Evolutionary conservation across 2,888 invertebrate species (phyloP).

Genomic region (Operophtera brumata): DNA sequence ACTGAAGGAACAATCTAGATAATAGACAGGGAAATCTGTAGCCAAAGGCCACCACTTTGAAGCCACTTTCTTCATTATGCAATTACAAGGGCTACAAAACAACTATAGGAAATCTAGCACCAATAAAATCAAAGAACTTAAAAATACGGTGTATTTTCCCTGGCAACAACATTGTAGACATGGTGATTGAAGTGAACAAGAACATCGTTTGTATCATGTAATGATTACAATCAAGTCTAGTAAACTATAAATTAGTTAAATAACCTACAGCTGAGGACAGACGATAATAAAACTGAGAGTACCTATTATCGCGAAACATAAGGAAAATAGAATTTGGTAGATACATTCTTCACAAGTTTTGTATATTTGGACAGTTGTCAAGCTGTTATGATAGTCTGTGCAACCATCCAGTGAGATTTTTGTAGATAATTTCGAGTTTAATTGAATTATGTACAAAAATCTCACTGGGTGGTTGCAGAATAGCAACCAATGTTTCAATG

Average conservation of each 20-base stretch:
- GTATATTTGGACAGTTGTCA: constrained; percentile 11
- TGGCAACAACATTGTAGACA: constrained; percentile 14
- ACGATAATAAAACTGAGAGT: constrained; percentile 1
- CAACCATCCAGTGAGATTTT: too few species aligned
- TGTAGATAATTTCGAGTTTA: too few species aligned
- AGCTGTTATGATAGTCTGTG: constrained; percentile 1
- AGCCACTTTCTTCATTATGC: too few species aligned
- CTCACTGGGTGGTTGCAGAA: constrained; percentile 10
- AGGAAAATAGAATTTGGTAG: not conserved
- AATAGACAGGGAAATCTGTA: too few species aligned
- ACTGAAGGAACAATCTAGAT: too few species aligned
- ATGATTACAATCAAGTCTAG: not conserved
- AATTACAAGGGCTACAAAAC: too few species aligned
- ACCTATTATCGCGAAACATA: not conserved
- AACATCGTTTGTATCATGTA: constrained; percentile 3
- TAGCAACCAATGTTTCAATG: too few species aligned
- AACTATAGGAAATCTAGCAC: too few species aligned
- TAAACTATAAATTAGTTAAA: constrained; percentile 14
- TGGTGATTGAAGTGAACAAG: constrained; percentile 5
- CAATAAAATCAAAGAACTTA: too few species aligned
- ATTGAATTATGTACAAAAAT: not conserved
- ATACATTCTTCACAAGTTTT: constrained; percentile 1
- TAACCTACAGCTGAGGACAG: constrained; percentile 12
- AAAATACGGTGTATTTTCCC: not conserved
- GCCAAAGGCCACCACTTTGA: too few species aligned